Conservation (phyloP, 2,888 invertebrate genomes). For the Peribatodes rhomboidaria region DNA sequence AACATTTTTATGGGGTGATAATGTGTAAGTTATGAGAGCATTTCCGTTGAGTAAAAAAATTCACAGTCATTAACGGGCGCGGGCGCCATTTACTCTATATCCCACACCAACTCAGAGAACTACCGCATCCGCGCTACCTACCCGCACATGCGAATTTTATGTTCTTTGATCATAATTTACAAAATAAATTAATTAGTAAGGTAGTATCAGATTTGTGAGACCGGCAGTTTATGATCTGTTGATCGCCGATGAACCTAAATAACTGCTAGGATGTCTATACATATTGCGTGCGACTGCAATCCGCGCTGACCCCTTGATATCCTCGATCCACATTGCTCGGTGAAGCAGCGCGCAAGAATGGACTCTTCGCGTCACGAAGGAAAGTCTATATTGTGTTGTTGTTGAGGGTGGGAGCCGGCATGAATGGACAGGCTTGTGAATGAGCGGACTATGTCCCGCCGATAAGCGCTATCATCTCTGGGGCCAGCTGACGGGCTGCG, state of each 20-base stretch:
- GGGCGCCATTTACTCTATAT: not conserved
- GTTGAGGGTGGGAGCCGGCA: conserved; percentile 66
- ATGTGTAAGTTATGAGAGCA: conserved; percentile 42
- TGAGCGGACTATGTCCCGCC: conserved; percentile 85
- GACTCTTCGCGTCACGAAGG: conserved; percentile 61
- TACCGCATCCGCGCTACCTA: not conserved
- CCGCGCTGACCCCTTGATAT: conserved; percentile 85
- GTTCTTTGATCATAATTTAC: not conserved
- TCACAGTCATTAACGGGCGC: conserved; percentile 79
- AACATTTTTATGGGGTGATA: conserved; percentile 54
- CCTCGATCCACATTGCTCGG: conserved; percentile 78
- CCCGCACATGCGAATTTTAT: not conserved
- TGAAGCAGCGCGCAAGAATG: conserved; percentile 55
- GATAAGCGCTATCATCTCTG: conserved; percentile 82
- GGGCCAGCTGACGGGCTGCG: conserved; percentile 84
- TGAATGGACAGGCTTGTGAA: conserved; percentile 85
- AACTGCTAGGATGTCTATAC: conserved; percentile 28
- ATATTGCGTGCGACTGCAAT: conserved; percentile 66
- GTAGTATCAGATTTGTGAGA: not conserved
- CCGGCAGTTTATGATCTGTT: not conserved
- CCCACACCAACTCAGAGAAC: not conserved
- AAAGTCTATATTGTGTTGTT: conserved; percentile 64
- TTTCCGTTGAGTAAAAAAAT: conserved; percentile 66
- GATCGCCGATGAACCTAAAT: conserved; percentile 9
- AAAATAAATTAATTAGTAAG: not conserved